A percentile compares a stretch with the other conserved stretches of the same genome.
Evolutionary conservation across 1,140 invertebrate species (phyloP).

Genomic region (Euwallacea similis): DNA sequence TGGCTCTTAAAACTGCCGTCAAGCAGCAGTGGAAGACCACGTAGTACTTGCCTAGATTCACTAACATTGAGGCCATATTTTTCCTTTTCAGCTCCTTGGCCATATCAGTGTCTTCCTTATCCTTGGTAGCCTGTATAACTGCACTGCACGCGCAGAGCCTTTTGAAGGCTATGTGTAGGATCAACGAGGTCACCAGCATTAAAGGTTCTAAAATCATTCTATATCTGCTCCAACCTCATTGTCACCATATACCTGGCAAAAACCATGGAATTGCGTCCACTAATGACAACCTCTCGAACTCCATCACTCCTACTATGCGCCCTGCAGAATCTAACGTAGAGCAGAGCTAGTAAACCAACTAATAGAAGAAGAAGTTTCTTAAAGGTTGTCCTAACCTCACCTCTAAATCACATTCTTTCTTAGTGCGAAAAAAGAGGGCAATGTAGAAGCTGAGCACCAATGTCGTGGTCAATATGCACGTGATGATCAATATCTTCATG

Average conservation of each 20-base stretch:
- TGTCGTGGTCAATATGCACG: conserved; percentile 11
- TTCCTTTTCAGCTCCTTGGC: conserved; percentile 3
- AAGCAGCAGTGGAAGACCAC: conserved; percentile 18
- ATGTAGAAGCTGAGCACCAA: conserved; percentile 21
- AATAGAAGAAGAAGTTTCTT: neutral
- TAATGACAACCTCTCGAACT: conserved; percentile 10
- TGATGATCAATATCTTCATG: conserved; percentile 23
- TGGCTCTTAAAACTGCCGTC: conserved; percentile 3
- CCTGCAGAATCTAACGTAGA: conserved; percentile 11
- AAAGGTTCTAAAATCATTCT: conserved; percentile 15
- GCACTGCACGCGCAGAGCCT: neutral
- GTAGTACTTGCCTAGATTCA: conserved; percentile 17
- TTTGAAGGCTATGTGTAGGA: conserved; percentile 8
- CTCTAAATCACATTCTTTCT: neutral
- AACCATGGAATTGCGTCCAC: conserved; percentile 5
- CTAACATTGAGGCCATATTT: too few relatives aligned
- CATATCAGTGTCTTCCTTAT: neutral
- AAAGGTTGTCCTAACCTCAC: neutral
- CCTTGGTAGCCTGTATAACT: neutral
- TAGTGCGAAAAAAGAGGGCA: conserved; percentile 8
- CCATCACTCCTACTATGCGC: conserved; percentile 23
- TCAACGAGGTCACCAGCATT: conserved; percentile 16
- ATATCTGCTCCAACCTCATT: too few relatives aligned
- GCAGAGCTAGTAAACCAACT: conserved; percentile 24
- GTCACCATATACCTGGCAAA: conserved; percentile 16